A percentile compares a stretch with the other conserved stretches of the same genome.
These are phyloP conservation scores for Nineta flava DNA, from an alignment of 2,888 invertebrate genomes.

Conservation along the genomic window DNA sequence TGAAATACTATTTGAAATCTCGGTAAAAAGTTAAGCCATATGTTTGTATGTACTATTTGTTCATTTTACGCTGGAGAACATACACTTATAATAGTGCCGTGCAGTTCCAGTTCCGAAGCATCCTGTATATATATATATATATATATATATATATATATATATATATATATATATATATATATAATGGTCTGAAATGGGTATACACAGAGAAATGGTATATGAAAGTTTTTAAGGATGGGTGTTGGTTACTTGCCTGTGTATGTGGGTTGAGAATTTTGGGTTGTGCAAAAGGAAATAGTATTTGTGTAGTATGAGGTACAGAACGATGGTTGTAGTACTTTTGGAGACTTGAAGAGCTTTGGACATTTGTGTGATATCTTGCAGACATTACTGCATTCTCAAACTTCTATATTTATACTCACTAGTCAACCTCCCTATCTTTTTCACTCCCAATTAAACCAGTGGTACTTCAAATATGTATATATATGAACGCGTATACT, in stretches of 20 bases:
- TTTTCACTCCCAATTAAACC: not conserved
- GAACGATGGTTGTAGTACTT: not conserved
- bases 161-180: too few species aligned
- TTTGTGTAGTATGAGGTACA: not conserved
- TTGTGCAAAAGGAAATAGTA: too few species aligned
- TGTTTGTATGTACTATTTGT: too few species aligned
- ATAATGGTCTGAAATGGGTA: not conserved
- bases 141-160: too few species aligned
- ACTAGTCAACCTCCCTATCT: not conserved
- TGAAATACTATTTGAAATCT: too few species aligned
- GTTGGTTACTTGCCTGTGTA: not conserved
- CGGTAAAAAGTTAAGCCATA: too few species aligned
- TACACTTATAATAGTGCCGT: too few species aligned
- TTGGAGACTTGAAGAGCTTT: conserved; percentile 4
- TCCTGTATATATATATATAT: too few species aligned
- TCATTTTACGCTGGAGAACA: too few species aligned
- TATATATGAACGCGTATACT: too few species aligned
- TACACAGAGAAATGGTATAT: not conserved
- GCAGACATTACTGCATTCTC: not conserved
- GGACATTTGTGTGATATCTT: conserved; percentile 4
- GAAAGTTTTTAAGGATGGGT: not conserved
- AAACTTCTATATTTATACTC: not conserved
- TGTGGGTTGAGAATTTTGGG: not conserved
- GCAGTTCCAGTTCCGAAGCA: too few species aligned
- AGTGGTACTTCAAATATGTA: not conserved